Conservation (phyloP, 2,888 invertebrate species). For the Drosophila gaucha region DNA sequence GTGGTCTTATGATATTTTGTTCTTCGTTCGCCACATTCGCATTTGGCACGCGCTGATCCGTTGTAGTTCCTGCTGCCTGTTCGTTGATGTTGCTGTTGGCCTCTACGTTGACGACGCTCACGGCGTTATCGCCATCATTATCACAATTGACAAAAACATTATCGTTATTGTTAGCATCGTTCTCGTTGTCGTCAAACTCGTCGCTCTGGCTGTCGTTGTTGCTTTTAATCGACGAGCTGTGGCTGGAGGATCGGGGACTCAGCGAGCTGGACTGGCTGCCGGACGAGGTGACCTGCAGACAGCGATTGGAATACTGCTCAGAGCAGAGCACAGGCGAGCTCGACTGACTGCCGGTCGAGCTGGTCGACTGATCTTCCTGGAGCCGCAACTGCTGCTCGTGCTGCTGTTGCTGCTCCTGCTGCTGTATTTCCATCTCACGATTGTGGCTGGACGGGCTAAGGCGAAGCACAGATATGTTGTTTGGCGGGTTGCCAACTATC, state of each 20-base stretch:
- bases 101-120: background rate
- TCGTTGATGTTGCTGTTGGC: background rate
- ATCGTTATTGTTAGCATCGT: fast-evolving
- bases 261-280: background rate
- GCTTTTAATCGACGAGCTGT: background rate
- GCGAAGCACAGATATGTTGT: background rate
- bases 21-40: background rate
- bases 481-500: too few relatives aligned
- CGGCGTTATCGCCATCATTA: background rate
- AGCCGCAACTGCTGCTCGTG: background rate
- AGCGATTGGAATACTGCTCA: background rate
- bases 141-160: too few relatives aligned
- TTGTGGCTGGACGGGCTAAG: background rate
- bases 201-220: background rate
- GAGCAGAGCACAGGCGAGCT: background rate
- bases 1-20: background rate
- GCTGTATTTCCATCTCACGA: background rate
- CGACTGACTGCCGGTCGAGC: background rate
- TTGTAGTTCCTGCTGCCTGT: background rate
- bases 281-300: background rate
- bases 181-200: background rate
- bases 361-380: background rate
- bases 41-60: too few relatives aligned
- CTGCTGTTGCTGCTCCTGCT: background rate
- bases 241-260: background rate